Base-by-base conservation (phyloP, 2,113 vertebrate species). In the Xiphophorus couchianus region DNA sequence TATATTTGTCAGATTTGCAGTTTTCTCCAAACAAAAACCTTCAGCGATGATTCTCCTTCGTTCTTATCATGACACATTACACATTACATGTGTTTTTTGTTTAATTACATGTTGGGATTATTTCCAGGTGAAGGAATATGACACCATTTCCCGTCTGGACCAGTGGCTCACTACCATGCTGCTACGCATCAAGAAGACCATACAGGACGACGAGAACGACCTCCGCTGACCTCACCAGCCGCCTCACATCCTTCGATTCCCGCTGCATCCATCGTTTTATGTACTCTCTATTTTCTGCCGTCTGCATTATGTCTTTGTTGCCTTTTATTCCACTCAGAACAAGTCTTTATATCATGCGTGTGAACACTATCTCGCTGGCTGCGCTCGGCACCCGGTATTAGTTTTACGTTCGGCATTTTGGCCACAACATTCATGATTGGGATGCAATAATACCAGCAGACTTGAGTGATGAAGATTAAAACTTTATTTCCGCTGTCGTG, bases 121-220 rank as follows among this genome's bases (percentile, higher is more conserved):
- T 5, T 68, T 73, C 67, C 80, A 98, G 97, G 97, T 98, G 63
- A 98, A 98, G 75, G 97, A 98, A 28, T 98, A 94, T 5, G 97
- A 98, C 81, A 96, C 96, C 0, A 97, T 98, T 78, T 97, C 97
- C 0, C 95, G 97, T 69, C 80, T 98, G 94, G 97, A 98, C 81
- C 97, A 98, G 90, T 98, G 97, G 97, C 96, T 98, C 51, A 98
- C 97, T 0, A 98, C 97, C 74, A 98, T 98, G 96, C 89, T 98
- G 72, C 96, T 98, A 42, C 96, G 97, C 74, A 98, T 98, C 90
- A 98, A 98, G 83, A 98, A 98, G 83, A 97, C 96, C 30, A 96
- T 98, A 90, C 96, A 97, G 76, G 96, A 95, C 1, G 95, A 96
- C 0, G 96, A 95, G 71, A 96, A 95, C 1, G 96, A 97, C 86